Evolutionary conservation across 2,888 invertebrate genomes (phyloP), one percentile per base, ranked within the genome.

Genomic region (Synergus itoensis): DNA sequence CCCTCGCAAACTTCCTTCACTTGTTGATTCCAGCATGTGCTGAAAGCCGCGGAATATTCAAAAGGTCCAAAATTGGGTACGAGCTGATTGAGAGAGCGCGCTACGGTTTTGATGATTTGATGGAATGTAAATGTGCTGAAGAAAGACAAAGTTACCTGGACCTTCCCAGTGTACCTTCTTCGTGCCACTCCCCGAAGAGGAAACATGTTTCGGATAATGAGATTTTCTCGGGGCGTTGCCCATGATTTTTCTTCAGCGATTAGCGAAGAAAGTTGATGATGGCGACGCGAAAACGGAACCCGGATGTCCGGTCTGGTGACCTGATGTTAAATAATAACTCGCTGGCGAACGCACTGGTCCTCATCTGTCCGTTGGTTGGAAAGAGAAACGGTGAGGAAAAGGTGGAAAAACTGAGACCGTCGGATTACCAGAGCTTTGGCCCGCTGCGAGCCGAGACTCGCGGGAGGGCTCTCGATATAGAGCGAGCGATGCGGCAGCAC

Each of bases 111-210:
- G 21, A 21, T 18, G 21, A 60, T 60, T 60, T 60, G 21, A 9
- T 48, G 18, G 48, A 45, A 73, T 28, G 48, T 48, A 73, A 43
- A 28, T 28, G 18, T 21, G 40, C 62, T 63, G 7, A 63, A 48
- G 63, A 43, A 63, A 63, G 78, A 76, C 40, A 21, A 60, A 84
- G 89, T 93, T 95, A 96, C 97, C 97, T 96, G 96, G 96, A 88
- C 96, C 95, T 93, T 96, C 96, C 96, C 96, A 96, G 93, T 96
- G 96, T 88, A 96, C 95, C 94, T 95, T 96, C 93, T 96, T 96
- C 90, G 85, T 85, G 81, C 85, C 83, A 83, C 86, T 87, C 82
- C 86, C 87, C 80, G 87, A 84, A 95, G 95, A 90, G 94, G 95
- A 92, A 94, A 92, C 87, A 92, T 92, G 91, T 93, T 92, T 90